Conservation (phyloP, 1,140 invertebrate species). For the Bombyx mandarina region DNA sequence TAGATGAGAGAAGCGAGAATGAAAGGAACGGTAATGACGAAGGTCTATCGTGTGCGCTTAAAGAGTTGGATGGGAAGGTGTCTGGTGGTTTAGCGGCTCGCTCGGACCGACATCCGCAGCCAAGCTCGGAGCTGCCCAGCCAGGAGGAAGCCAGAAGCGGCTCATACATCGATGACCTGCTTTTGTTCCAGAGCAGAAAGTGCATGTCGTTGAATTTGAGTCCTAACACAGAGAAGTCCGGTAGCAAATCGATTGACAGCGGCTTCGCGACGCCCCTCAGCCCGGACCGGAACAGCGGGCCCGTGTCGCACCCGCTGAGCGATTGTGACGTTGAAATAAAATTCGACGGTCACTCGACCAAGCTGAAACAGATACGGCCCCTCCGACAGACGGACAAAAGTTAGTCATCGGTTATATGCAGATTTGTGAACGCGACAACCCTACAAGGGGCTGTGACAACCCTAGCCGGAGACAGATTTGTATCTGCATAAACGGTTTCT, state of each 20-base stretch:
- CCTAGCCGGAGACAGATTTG: no score
- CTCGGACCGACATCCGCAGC: constrained; percentile 77
- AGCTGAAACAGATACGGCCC: constrained; percentile 62
- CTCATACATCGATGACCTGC: constrained; percentile 46
- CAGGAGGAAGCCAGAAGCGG: constrained; percentile 13
- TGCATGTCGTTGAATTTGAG: constrained; percentile 54
- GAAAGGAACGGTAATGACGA: constrained; percentile 22
- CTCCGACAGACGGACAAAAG: constrained; percentile 9
- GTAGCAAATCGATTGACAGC: constrained; percentile 37
- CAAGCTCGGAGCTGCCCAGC: constrained; percentile 17
- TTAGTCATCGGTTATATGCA: no score
- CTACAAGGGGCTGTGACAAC: no score
- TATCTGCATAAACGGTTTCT: no score
- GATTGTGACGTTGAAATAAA: constrained; percentile 68
- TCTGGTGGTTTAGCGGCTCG: constrained; percentile 74
- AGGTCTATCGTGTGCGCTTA: constrained; percentile 61
- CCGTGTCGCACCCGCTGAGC: constrained; percentile 68
- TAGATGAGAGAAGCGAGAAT: constrained; percentile 43
- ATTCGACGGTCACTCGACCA: constrained; percentile 63
- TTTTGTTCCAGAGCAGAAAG: constrained; percentile 39
- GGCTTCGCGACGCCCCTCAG: constrained; percentile 50
- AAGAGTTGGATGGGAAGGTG: constrained; percentile 32
- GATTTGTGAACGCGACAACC: no score
- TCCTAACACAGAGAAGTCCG: constrained; percentile 23
- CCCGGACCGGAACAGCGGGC: constrained; percentile 27